A percentile compares a stretch with the other conserved stretches of the same genome.
Conservation (phyloP, 2,113 vertebrate species). For the Albula goreensis region DNA sequence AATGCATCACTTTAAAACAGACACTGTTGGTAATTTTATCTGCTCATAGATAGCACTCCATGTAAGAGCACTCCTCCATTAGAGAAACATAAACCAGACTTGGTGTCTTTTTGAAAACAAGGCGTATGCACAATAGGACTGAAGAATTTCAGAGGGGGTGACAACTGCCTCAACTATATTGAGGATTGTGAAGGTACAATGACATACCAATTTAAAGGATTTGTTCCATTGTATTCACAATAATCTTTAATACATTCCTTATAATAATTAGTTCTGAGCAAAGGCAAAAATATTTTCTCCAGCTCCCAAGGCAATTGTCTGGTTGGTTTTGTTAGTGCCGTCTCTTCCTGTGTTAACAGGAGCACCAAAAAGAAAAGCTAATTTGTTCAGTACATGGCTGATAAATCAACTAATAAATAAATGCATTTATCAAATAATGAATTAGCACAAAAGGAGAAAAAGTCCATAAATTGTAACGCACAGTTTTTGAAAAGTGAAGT, state of each 20-base stretch:
- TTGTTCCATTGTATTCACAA: background rate
- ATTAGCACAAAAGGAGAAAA: background rate
- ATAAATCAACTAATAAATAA: background rate
- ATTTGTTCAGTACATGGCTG: background rate
- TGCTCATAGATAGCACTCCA: background rate
- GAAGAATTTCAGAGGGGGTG: background rate
- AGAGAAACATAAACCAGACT: background rate
- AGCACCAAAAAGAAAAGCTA: background rate
- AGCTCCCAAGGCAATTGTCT: background rate
- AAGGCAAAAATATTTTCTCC: background rate
- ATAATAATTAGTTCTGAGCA: background rate
- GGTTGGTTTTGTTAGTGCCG: background rate
- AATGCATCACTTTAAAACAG: background rate
- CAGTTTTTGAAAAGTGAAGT: background rate
- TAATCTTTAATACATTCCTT: background rate
- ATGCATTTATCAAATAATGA: background rate
- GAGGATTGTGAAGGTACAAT: conserved; percentile 6
- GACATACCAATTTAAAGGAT: background rate
- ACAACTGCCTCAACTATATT: background rate
- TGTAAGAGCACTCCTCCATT: background rate
- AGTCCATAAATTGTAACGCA: background rate
- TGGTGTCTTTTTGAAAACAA: background rate
- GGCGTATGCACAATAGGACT: background rate
- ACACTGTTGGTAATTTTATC: background rate
- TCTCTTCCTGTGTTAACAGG: background rate